Percentiles rank a stretch among this genome's conserved stretches.
These are phyloP conservation scores for Chrysolina americana DNA, from an alignment of 2,888 invertebrate genomes.

Conservation along the genomic window DNA sequence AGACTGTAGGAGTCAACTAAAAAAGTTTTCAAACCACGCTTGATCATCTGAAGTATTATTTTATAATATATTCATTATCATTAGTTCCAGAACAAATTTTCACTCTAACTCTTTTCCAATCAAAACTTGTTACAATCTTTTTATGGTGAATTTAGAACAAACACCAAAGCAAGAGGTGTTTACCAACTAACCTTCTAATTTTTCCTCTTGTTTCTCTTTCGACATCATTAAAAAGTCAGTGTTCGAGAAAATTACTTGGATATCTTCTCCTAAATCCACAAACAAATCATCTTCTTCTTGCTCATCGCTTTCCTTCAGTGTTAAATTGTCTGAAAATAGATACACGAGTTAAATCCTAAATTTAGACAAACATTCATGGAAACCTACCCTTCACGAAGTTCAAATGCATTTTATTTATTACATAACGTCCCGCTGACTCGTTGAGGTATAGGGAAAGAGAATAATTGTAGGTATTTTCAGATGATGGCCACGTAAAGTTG, in stretches of 20 bases:
- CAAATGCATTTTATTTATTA: constrained; percentile 41
- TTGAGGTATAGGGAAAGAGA: constrained; percentile 43
- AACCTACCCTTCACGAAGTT: constrained; percentile 45
- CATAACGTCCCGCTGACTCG: constrained; percentile 32
- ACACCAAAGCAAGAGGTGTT: too few relatives aligned
- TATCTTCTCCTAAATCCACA: constrained; percentile 38
- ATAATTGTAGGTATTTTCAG: constrained; percentile 41
- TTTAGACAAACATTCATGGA: neutral
- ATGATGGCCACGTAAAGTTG: constrained; percentile 49
- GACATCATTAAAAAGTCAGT: constrained; percentile 35
- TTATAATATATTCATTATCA: too few relatives aligned
- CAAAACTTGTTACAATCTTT: too few relatives aligned
- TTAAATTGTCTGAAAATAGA: constrained; percentile 9
- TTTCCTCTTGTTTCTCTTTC: neutral
- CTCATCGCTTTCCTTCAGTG: constrained; percentile 18
- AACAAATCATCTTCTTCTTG: neutral
- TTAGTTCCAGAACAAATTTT: too few relatives aligned
- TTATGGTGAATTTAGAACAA: too few relatives aligned
- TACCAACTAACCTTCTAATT: constrained; percentile 16
- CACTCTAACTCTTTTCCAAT: too few relatives aligned
- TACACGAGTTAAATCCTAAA: neutral
- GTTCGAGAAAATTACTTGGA: constrained; percentile 46
- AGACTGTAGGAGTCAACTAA: too few relatives aligned
- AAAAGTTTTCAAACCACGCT: too few relatives aligned
- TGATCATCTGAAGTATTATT: too few relatives aligned